These are phyloP conservation scores for Myripristis jacobus DNA, from an alignment of 2,797 vertebrate species.

Conservation along the genomic window DNA sequence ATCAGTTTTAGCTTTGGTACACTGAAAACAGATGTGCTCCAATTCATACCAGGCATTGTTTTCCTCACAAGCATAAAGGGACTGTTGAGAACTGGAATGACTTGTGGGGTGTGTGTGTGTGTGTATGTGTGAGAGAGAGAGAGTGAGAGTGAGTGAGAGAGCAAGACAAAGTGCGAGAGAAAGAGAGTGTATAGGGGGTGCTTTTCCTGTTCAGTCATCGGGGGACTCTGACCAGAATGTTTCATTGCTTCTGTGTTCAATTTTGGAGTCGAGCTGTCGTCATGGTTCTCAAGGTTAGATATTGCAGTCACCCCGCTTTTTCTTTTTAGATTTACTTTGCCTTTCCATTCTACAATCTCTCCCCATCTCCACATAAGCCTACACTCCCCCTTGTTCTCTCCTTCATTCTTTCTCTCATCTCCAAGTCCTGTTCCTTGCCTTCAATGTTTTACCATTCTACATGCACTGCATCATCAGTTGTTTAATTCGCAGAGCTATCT, in stretches of 20 bases:
- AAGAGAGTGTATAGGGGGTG: constrained; percentile 1
- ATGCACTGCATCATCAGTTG: constrained; percentile 28
- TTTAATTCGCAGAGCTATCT: constrained; percentile 42
- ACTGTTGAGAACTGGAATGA: constrained; percentile 55
- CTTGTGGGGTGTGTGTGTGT: constrained; percentile 31
- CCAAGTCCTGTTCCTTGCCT: constrained; percentile 18
- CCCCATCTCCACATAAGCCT: background rate
- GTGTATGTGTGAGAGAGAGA: constrained; percentile 14
- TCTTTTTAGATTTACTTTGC: constrained; percentile 28
- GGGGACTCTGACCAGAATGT: constrained; percentile 37
- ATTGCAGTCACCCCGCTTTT: constrained; percentile 26
- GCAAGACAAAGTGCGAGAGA: too few relatives aligned
- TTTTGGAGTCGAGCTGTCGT: constrained; percentile 29
- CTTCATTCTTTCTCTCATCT: background rate
- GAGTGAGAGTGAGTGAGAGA: background rate
- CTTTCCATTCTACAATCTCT: constrained; percentile 7
- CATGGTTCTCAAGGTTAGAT: constrained; percentile 54
- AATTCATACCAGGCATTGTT: constrained; percentile 73
- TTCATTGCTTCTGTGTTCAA: constrained; percentile 56
- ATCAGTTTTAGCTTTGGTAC: constrained; percentile 74
- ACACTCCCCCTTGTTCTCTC: background rate
- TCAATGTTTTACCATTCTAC: constrained; percentile 35
- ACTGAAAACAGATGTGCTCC: constrained; percentile 82
- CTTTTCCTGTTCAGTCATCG: constrained; percentile 54
- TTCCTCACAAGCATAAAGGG: constrained; percentile 62